Evolutionary conservation across 1,140 invertebrate genomes (phyloP), one percentile per base, ranked within the genome.

Genomic region (Megalonaias nervosa): DNA sequence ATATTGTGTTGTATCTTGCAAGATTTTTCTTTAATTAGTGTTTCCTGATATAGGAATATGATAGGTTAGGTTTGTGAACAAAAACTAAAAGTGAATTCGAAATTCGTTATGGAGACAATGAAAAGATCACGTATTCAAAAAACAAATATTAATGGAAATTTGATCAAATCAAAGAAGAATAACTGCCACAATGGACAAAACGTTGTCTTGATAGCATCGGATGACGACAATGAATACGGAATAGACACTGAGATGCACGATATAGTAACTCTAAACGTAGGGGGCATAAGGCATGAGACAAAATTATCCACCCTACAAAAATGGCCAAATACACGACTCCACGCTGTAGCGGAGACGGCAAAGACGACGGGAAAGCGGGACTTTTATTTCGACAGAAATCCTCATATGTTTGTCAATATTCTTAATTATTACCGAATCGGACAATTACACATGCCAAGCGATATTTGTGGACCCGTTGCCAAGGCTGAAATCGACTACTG

Each of bases 341-440:
- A 77, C 21, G 56, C 74, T 1, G 66, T 80, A 14, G 79, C 65
- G 2, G 75, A 77, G 21, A 68, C 75, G 1, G 80, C 80, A 5
- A 77, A 67, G 67, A 62, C 65, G 1, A 71, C 60, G n/a, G 80
- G 73, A 23, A 60, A 65, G 16, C 74, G 67, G 15, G 97, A 99
- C 90, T 99, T 99, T 91, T 99, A 99, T 92, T 99, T 99, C 91
- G 98, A 99, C 91, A 94, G 98, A 86, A 98, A 99, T 91, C 98
- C 98, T 56, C 98, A 99, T 88, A 97, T 99, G 84, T 99, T 99
- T 91, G 94, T 97, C 67, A 97, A 99, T 89, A 99, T 99, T 87
- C 93, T 99, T 75, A 99, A 99, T 89, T 99, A 98, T 88, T 99
- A 99, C 90, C 94, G 98, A 61, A 99, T 98, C 21, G 98, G 98